Evolutionary conservation across 92 coral and sea anemone genomes (phyloP).

Genomic region (Siderastrea radians): DNA sequence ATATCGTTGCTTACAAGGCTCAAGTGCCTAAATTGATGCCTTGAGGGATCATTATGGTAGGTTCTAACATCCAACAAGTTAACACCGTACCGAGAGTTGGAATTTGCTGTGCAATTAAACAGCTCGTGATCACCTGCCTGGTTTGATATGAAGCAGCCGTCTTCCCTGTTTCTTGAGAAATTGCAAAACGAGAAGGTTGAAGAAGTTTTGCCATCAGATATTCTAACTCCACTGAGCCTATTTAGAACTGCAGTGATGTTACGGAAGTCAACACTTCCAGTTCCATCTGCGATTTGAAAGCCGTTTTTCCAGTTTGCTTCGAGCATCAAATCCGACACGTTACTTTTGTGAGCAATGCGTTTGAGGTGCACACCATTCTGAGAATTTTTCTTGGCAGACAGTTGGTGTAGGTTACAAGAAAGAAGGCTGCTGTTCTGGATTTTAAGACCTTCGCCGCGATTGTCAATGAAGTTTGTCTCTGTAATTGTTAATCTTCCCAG

Average conservation of each 20-base stretch:
- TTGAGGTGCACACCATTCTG: background rate
- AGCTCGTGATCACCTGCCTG: conserved; percentile 16
- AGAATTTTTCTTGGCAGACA: conserved; percentile 1
- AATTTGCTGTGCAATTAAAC: background rate
- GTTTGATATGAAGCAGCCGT: conserved; percentile 47
- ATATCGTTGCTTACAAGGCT: conserved; percentile 11
- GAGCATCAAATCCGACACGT: conserved; percentile 15
- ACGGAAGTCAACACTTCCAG: conserved; percentile 14
- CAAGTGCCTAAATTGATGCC: conserved; percentile 43
- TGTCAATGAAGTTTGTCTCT: background rate
- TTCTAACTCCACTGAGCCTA: conserved; percentile 32
- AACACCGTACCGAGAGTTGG: conserved; percentile 28
- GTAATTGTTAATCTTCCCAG: conserved; percentile 4
- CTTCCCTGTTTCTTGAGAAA: conserved; percentile 15
- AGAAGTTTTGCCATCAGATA: conserved; percentile 35
- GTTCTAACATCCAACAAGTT: conserved; percentile 24
- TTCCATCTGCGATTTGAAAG: conserved; percentile 1
- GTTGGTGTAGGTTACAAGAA: background rate
- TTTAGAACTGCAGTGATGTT: conserved; percentile 44
- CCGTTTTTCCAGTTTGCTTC: conserved; percentile 18
- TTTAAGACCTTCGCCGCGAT: conserved; percentile 22
- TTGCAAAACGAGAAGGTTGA: background rate
- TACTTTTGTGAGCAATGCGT: conserved; percentile 29
- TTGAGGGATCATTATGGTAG: conserved; percentile 8
- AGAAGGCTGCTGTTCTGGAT: conserved; percentile 7